Percentiles rank a stretch among this genome's conserved stretches.
These are phyloP conservation scores for Chelon labrosus DNA, from an alignment of 2,797 vertebrate species.

Conservation along the genomic window DNA sequence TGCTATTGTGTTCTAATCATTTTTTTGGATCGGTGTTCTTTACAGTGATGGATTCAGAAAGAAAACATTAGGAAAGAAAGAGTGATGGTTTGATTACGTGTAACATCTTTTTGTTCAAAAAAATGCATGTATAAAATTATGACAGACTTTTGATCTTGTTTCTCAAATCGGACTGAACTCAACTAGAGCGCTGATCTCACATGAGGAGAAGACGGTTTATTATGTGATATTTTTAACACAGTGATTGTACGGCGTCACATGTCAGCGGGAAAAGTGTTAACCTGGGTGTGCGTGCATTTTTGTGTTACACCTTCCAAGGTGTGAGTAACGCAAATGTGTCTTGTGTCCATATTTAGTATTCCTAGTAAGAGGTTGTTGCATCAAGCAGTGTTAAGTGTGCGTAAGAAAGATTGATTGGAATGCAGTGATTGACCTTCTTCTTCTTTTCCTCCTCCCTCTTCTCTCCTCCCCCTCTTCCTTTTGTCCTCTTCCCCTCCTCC, in stretches of 20 bases:
- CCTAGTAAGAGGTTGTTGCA: neutral
- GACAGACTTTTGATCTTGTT: neutral
- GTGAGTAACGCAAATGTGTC: no score
- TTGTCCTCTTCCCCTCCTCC: conserved; percentile 3
- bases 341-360: no score
- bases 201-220: no score
- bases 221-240: no score
- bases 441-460: conserved; percentile 12
- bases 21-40: neutral
- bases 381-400: neutral
- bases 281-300: neutral
- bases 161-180: neutral
- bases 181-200: neutral
- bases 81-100: neutral
- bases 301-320: neutral
- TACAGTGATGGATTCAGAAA: neutral
- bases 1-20: neutral
- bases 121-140: no score
- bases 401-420: neutral
- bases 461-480: conserved; percentile 12
- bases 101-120: neutral
- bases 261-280: neutral
- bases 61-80: neutral
- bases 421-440: neutral
- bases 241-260: no score